phyloP scores from a whole-genome alignment of 2,797 vertebrate species.

The Delichon dasypus region DNA sequence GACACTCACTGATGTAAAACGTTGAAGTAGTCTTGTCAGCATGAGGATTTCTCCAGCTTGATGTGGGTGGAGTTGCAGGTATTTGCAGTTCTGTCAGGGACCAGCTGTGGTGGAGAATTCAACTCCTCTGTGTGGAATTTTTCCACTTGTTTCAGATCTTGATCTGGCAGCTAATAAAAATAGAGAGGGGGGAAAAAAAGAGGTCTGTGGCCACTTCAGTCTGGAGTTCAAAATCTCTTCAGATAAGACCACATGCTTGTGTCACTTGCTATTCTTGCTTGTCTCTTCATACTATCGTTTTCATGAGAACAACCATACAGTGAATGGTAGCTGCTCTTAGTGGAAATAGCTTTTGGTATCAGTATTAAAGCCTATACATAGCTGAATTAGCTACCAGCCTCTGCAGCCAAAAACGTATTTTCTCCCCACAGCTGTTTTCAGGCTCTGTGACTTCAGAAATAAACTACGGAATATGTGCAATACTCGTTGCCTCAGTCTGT shows the following conservation, averaged over 20 bases:
- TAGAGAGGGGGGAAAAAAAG: not conserved
- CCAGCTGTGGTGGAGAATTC: not conserved
- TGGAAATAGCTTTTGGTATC: not conserved
- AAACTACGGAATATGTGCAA: accelerated
- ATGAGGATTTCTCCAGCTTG: not conserved
- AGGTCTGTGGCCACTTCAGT: not conserved
- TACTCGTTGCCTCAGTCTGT: not conserved
- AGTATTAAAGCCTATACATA: not conserved
- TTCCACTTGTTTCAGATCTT: not conserved
- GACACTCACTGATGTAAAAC: not conserved
- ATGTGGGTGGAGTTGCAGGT: not conserved
- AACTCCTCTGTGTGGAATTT: not conserved
- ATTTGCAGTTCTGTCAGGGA: not conserved
- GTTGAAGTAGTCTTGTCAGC: not conserved
- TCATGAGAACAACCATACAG: not conserved
- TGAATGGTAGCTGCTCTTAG: not conserved
- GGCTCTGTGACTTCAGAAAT: not conserved
- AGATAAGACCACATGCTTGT: not conserved
- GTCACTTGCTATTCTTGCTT: not conserved
- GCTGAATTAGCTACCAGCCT: not conserved
- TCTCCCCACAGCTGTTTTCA: not conserved
- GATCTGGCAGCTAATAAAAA: not conserved
- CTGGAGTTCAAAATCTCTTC: not conserved
- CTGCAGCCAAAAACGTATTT: not conserved
- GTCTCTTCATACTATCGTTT: not conserved